phyloP scores from a whole-genome alignment of 2,888 invertebrate genomes.

The Leucophora obtusa region DNA sequence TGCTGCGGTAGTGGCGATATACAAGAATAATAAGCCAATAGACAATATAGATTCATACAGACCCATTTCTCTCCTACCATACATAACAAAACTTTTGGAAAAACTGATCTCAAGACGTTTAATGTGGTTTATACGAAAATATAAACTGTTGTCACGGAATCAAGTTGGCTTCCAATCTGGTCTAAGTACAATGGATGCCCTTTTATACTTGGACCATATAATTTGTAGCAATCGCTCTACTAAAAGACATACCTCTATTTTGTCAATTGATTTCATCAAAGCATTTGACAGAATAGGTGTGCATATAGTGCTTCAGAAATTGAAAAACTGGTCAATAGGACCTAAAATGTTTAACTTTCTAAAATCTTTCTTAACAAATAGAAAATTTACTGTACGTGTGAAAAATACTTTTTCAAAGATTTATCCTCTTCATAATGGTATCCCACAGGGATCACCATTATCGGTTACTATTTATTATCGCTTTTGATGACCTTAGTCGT shows the following conservation, averaged over 20 bases:
- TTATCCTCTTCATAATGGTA: no score
- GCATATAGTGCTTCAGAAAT: no score
- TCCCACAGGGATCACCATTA: no score
- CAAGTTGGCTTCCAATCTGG: conserved; percentile 43
- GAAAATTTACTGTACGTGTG: no score
- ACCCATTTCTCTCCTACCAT: conserved; percentile 21
- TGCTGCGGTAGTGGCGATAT: conserved; percentile 6
- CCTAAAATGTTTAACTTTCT: no score
- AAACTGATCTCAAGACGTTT: conserved; percentile 30
- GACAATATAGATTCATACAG: conserved; percentile 11
- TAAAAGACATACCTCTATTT: conserved; percentile 14
- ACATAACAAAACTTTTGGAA: conserved; percentile 14
- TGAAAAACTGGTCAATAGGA: no score
- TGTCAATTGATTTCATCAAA: no score
- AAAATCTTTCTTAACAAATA: no score
- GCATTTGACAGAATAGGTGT: no score
- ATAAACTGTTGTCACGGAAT: conserved; percentile 34
- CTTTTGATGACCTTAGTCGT: no score
- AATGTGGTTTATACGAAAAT: conserved; percentile 29
- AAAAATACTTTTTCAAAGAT: no score
- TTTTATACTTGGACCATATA: conserved; percentile 36
- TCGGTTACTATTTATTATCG: no score
- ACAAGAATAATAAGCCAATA: conserved; percentile 18
- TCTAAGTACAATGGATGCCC: conserved; percentile 35
- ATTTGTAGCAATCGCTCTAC: conserved; percentile 3